Percentiles rank a stretch among this genome's conserved stretches.
phyloP scores from a whole-genome alignment of 92 coral and sea anemone genomes.

The Porites cylindrica region DNA sequence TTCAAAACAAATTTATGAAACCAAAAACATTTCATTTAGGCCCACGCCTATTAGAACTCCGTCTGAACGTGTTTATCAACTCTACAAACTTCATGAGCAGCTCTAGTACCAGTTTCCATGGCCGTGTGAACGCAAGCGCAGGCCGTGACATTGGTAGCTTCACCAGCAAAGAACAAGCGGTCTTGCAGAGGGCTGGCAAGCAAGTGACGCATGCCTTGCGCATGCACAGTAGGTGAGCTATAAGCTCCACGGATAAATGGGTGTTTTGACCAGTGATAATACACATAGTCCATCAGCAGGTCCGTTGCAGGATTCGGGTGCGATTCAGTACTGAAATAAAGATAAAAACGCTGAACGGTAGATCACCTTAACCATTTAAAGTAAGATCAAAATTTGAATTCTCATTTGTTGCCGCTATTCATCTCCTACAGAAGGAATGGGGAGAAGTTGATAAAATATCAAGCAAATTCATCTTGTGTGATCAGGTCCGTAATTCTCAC shows the following conservation, averaged over 20 bases:
- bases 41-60: neutral
- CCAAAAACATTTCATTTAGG: no score
- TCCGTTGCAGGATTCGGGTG: slow-evolving; percentile 77
- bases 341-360: no score
- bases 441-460: no score
- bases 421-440: no score
- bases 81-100: slow-evolving; percentile 78
- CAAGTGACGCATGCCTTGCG: slow-evolving; percentile 80
- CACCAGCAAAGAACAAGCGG: slow-evolving; percentile 94
- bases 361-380: no score
- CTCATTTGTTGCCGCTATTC: no score
- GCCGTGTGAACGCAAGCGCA: slow-evolving; percentile 89
- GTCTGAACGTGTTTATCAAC: neutral
- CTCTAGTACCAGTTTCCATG: slow-evolving; percentile 85
- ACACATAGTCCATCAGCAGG: slow-evolving; percentile 70
- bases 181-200: slow-evolving; percentile 81
- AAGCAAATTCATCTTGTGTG: no score
- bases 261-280: slow-evolving; percentile 93
- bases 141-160: slow-evolving; percentile 79
- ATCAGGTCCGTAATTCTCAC: no score
- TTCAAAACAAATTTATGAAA: no score
- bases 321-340: neutral
- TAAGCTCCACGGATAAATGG: slow-evolving; percentile 96
- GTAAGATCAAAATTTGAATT: no score
- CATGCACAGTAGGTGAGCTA: slow-evolving; percentile 88